phyloP scores from a whole-genome alignment of 2,113 vertebrate genomes.

The Engraulis encrasicolus region DNA sequence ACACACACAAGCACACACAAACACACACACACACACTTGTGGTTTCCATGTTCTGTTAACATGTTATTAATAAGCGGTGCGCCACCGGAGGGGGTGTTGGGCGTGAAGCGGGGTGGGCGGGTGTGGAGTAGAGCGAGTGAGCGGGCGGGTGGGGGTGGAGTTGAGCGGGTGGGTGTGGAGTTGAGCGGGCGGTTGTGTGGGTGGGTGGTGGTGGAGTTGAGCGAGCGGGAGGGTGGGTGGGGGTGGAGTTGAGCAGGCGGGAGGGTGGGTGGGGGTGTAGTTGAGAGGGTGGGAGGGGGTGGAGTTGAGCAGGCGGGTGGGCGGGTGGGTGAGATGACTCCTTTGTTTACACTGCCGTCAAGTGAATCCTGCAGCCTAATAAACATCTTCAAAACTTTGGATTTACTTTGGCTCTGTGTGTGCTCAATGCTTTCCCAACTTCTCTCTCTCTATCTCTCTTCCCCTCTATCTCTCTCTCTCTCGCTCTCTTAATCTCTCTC shows the following conservation, averaged over 20 bases:
- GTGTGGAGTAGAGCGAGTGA: neutral
- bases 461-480: neutral
- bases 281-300: too few relatives aligned
- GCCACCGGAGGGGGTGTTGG: neutral
- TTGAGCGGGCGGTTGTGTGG: too few relatives aligned
- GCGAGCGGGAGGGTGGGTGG: too few relatives aligned
- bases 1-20: neutral
- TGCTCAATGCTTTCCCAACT: neutral
- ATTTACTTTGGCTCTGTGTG: neutral
- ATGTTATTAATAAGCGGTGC: neutral
- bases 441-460: too few relatives aligned
- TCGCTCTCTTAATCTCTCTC: too few relatives aligned
- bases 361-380: neutral
- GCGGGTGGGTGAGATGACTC: neutral
- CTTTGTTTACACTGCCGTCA: neutral
- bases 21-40: neutral
- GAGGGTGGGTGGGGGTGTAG: too few relatives aligned
- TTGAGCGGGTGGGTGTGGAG: neutral
- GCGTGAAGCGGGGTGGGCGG: too few relatives aligned
- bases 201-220: too few relatives aligned
- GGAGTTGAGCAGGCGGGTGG: too few relatives aligned
- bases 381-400: neutral
- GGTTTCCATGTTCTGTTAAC: conserved; percentile 4
- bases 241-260: neutral
- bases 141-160: too few relatives aligned